Percentiles rank a stretch among this genome's conserved stretches.
phyloP scores from a whole-genome alignment of 37 sponge, comb jelly and placozoan genomes.

The Cladorhizidae sp. region DNA sequence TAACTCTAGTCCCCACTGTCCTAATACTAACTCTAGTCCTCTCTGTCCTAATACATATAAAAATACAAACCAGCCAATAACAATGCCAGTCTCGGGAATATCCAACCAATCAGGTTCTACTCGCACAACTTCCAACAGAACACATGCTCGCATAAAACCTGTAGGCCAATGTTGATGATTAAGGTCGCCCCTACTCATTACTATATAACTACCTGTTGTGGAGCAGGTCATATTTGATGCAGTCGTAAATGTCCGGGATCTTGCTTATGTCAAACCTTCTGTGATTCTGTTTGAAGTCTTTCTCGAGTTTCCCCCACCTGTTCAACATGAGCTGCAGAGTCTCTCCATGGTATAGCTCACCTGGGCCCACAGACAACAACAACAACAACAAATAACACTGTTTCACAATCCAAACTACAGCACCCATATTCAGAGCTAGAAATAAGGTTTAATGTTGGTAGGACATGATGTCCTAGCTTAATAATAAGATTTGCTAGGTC shows the following conservation, averaged over 20 bases:
- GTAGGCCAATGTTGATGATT: too few relatives aligned
- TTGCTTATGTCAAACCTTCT: slow-evolving; percentile 95
- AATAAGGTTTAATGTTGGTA: too few relatives aligned
- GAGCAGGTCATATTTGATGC: slow-evolving; percentile 91
- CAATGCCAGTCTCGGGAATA: too few relatives aligned
- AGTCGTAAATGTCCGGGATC: slow-evolving; percentile 96
- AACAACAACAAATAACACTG: neutral
- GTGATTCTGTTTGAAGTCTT: slow-evolving; percentile 74
- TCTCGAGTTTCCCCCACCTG: slow-evolving; percentile 88
- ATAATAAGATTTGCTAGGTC: too few relatives aligned
- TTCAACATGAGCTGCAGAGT: slow-evolving; percentile 73
- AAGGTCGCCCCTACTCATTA: too few relatives aligned
- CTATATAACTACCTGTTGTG: slow-evolving; percentile 94
- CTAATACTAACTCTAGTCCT: too few relatives aligned
- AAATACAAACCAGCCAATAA: too few relatives aligned
- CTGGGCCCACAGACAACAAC: neutral
- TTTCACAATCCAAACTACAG: neutral
- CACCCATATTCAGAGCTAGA: too few relatives aligned
- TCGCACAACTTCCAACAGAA: neutral
- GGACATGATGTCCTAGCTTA: too few relatives aligned
- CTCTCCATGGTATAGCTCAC: slow-evolving; percentile 52
- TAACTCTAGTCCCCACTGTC: too few relatives aligned
- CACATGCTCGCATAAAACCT: too few relatives aligned
- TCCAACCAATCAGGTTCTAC: neutral
- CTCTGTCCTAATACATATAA: too few relatives aligned